Percentiles rank a stretch among this genome's conserved stretches.
Conservation (phyloP, 2,797 vertebrate genomes). For the Glossophaga mutica region DNA sequence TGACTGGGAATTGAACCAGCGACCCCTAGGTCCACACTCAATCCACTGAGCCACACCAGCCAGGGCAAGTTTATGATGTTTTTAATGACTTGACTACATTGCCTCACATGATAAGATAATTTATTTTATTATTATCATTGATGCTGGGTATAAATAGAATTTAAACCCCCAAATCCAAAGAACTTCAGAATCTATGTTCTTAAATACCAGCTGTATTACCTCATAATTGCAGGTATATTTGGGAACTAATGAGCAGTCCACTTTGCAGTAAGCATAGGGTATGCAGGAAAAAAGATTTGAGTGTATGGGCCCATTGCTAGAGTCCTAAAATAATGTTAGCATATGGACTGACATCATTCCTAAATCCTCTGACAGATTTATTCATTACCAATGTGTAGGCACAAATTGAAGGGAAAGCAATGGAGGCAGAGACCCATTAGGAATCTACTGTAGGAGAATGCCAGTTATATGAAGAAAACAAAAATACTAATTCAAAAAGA, state of each 20-base stretch:
- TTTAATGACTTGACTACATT: constrained; percentile 3
- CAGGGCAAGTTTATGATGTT: not conserved
- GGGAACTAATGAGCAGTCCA: not conserved
- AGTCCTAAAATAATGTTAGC: not conserved
- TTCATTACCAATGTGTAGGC: not conserved
- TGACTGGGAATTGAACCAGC: no score
- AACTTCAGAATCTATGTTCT: not conserved
- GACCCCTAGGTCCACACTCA: no score
- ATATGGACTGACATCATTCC: not conserved
- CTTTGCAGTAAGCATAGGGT: not conserved
- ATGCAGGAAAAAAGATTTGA: not conserved
- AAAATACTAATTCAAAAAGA: not conserved
- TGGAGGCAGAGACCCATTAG: not conserved
- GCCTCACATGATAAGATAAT: not conserved
- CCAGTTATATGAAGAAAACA: not conserved
- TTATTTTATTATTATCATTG: constrained; percentile 19
- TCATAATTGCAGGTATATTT: not conserved
- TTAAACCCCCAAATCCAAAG: not conserved
- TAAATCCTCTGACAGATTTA: not conserved
- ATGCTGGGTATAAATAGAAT: not conserved
- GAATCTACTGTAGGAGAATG: not conserved
- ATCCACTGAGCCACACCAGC: not conserved
- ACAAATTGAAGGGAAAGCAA: not conserved
- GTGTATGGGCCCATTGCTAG: not conserved
- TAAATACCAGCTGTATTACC: not conserved